phyloP scores from a whole-genome alignment of 2,113 vertebrate genomes.

The Phycodurus eques region DNA sequence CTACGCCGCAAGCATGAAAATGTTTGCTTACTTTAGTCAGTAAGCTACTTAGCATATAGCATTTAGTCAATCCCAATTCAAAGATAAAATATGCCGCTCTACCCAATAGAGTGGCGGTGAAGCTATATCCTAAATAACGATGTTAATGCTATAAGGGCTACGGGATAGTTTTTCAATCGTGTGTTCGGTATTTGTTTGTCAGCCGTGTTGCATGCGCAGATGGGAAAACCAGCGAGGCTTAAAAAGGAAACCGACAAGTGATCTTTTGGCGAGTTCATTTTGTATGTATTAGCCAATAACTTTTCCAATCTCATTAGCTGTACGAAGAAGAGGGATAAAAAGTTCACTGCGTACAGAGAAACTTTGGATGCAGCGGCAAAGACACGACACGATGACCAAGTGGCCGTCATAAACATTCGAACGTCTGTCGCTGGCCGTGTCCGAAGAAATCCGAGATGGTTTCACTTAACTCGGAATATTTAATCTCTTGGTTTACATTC shows the following conservation, averaged over 20 bases:
- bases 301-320: too few relatives aligned
- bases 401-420: too few relatives aligned
- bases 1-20: neutral
- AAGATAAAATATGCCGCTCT: neutral
- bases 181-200: neutral
- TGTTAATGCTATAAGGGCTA: too few relatives aligned
- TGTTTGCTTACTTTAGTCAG: neutral
- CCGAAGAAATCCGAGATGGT: neutral
- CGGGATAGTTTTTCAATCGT: too few relatives aligned
- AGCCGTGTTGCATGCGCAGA: neutral
- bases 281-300: too few relatives aligned
- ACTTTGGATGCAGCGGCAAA: neutral
- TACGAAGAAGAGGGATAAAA: too few relatives aligned
- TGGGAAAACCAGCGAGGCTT: too few relatives aligned
- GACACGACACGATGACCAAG: neutral
- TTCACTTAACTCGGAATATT: neutral
- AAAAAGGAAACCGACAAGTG: neutral
- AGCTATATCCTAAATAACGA: neutral
- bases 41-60: slow-evolving; percentile 2
- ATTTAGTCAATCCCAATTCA: neutral
- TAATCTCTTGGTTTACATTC: neutral
- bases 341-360: too few relatives aligned
- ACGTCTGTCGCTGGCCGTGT: neutral
- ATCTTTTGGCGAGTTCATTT: too few relatives aligned
- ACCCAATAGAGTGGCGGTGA: neutral